Evolutionary conservation across 2,888 invertebrate species (phyloP).

Genomic region (Hirtodrosophila histrioides): DNA sequence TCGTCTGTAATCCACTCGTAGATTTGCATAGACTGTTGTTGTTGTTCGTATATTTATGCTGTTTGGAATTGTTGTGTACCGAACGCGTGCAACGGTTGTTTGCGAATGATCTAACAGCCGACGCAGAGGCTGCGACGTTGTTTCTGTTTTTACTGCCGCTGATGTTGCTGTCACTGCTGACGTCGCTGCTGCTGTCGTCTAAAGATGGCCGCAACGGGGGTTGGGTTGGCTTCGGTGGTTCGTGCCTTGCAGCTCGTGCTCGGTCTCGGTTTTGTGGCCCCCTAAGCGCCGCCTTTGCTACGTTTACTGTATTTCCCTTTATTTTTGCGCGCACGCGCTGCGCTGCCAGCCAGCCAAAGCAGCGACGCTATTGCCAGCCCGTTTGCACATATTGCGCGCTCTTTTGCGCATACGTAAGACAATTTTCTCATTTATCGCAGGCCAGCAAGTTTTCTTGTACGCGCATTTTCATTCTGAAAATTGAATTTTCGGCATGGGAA

Average conservation of each 20-base stretch:
- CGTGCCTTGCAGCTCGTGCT: constrained; percentile 12
- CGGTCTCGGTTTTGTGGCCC: constrained; percentile 38
- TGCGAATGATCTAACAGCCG: constrained; percentile 82
- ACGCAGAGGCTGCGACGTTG: constrained; percentile 63
- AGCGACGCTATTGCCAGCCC: constrained; percentile 37
- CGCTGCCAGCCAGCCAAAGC: constrained; percentile 72
- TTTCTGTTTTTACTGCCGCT: constrained; percentile 39
- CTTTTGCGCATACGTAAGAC: constrained; percentile 66
- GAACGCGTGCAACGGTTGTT: constrained; percentile 76
- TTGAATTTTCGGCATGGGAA: constrained; percentile 82
- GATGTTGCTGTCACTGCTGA: constrained; percentile 14
- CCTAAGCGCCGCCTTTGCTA: constrained; percentile 76
- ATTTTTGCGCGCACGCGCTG: constrained; percentile 74
- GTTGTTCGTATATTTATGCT: constrained; percentile 11
- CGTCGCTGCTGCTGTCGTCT: constrained; percentile 18
- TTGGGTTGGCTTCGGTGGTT: constrained; percentile 50
- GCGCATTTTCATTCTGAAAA: constrained; percentile 78
- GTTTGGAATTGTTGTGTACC: constrained; percentile 50
- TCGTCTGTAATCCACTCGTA: constrained; percentile 36
- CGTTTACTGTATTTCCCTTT: constrained; percentile 64
- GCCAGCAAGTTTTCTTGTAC: constrained; percentile 64
- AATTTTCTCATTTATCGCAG: constrained; percentile 80
- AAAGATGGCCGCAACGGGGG: constrained; percentile 71
- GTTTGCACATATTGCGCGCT: constrained; percentile 16
- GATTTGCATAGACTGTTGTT: constrained; percentile 24